Percentiles rank a stretch among this genome's conserved stretches.
Evolutionary conservation across 2,797 vertebrate species (phyloP).

Genomic region (Gallinago stenura): DNA sequence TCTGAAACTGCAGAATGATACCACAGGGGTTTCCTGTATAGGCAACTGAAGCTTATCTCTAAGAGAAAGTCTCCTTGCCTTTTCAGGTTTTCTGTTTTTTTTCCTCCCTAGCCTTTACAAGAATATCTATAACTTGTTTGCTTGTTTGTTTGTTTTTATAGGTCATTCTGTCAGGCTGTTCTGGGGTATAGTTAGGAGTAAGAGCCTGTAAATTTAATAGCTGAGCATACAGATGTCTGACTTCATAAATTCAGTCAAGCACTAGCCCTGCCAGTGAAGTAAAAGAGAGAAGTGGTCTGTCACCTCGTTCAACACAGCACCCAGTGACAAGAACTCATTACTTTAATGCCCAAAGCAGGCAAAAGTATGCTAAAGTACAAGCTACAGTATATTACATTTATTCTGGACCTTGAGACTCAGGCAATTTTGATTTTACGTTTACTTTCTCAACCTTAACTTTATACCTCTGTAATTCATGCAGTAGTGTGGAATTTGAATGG

Average conservation of each 20-base stretch:
- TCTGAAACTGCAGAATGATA: background rate
- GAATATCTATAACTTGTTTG: background rate
- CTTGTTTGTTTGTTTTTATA: background rate
- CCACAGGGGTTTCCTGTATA: background rate
- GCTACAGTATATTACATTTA: background rate
- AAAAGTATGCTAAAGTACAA: background rate
- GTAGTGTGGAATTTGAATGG: background rate
- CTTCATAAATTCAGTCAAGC: background rate
- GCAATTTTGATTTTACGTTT: background rate
- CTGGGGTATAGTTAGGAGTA: background rate
- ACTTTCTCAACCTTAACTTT: background rate
- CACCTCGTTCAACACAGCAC: background rate
- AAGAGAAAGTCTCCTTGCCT: background rate
- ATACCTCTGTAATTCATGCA: background rate
- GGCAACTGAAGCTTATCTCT: background rate
- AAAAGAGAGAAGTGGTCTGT: background rate
- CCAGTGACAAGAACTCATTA: background rate
- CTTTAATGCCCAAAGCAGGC: background rate
- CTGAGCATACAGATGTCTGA: background rate
- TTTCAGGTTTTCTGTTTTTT: background rate
- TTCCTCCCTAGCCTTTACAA: background rate
- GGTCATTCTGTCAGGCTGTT: background rate
- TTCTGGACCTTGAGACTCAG: background rate
- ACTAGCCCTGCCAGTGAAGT: background rate
- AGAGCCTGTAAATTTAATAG: slow-evolving; percentile 13